These are phyloP conservation scores for Anthophora plumipes DNA, from an alignment of 2,888 invertebrate species.

Conservation along the genomic window DNA sequence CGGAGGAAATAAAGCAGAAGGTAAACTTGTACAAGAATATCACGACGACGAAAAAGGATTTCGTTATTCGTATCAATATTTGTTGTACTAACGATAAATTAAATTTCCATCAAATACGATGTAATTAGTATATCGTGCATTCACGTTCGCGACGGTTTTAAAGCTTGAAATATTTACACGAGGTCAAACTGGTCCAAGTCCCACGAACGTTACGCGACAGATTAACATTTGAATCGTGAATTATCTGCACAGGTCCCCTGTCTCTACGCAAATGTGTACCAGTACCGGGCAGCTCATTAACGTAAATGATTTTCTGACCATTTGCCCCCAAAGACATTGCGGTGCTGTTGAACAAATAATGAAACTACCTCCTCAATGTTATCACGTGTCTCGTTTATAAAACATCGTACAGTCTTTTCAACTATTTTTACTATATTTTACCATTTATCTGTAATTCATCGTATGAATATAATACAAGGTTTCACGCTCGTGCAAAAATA, in stretches of 20 bases:
- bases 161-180: conserved; percentile 9
- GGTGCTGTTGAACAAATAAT: conserved; percentile 3
- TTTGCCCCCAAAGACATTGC: conserved; percentile 24
- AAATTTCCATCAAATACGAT: neutral
- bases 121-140: neutral
- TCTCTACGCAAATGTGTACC: neutral
- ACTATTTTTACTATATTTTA: neutral
- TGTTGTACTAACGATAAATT: no score
- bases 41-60: neutral
- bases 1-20: conserved; percentile 5
- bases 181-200: neutral
- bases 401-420: no score
- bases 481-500: no score
- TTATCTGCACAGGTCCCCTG: conserved; percentile 12
- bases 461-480: no score
- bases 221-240: conserved; percentile 38
- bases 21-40: neutral
- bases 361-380: neutral
- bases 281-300: conserved; percentile 28
- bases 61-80: neutral
- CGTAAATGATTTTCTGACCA: conserved; percentile 48
- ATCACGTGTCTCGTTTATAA: no score
- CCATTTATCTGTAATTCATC: conserved; percentile 19
- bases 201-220: conserved; percentile 12
- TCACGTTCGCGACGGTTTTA: neutral